phyloP scores from a whole-genome alignment of 1,140 invertebrate species.

The Lepidurus arcticus region DNA sequence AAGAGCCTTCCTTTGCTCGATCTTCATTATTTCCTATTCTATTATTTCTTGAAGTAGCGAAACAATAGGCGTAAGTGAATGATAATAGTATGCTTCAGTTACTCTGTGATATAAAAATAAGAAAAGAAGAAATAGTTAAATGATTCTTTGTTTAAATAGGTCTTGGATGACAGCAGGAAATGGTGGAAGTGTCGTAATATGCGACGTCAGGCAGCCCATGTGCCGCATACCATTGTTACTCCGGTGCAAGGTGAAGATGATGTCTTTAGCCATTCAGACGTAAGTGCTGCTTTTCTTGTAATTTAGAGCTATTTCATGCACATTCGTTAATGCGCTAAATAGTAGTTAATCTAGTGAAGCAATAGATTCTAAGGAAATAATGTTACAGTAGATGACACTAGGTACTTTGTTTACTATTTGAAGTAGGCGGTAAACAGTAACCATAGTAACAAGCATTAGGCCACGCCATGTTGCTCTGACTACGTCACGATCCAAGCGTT shows the following conservation, averaged over 20 bases:
- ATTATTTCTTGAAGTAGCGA: slow-evolving; percentile 13
- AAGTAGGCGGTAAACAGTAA: too few species aligned
- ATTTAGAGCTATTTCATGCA: background rate
- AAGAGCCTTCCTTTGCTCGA: slow-evolving; percentile 10
- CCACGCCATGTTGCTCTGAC: too few species aligned
- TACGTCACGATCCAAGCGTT: too few species aligned
- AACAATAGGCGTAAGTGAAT: background rate
- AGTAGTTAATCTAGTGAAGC: too few species aligned
- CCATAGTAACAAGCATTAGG: too few species aligned
- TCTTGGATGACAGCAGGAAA: slow-evolving; percentile 89
- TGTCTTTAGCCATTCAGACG: slow-evolving; percentile 61
- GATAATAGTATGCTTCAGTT: background rate
- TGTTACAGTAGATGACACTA: too few species aligned
- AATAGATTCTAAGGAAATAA: too few species aligned
- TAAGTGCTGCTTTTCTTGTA: background rate
- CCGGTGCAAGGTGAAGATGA: slow-evolving; percentile 52
- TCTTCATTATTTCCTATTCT: background rate
- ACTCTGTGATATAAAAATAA: background rate
- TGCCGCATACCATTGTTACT: slow-evolving; percentile 94
- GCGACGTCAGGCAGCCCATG: slow-evolving; percentile 81
- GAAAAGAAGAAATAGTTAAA: background rate
- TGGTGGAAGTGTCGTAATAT: slow-evolving; percentile 98
- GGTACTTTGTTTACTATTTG: too few species aligned
- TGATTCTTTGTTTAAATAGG: slow-evolving; percentile 49
- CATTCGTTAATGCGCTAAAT: background rate